phyloP scores from a whole-genome alignment of 2,888 invertebrate species.

The Sicus ferrugineus region DNA sequence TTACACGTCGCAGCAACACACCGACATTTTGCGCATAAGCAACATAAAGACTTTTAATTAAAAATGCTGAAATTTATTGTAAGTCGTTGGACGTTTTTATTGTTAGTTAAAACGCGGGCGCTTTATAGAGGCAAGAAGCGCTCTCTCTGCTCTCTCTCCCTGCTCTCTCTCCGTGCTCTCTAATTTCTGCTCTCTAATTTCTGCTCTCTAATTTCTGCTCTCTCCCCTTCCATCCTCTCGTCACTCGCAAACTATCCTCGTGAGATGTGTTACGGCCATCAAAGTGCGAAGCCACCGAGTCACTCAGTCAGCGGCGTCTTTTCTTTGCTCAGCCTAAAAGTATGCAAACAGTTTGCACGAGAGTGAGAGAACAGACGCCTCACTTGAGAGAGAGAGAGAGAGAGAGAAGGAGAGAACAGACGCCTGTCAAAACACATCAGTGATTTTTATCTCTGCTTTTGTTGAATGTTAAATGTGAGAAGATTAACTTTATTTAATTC shows the following conservation, averaged over 20 bases:
- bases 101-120: neutral
- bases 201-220: neutral
- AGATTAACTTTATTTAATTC: no score
- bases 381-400: neutral
- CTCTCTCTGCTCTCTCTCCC: neutral
- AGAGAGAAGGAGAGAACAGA: neutral
- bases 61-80: constrained; percentile 20
- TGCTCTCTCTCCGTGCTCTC: neutral
- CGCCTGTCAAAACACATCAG: constrained; percentile 1
- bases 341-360: constrained; percentile 21
- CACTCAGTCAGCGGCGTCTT: no score
- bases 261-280: neutral
- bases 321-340: constrained; percentile 26
- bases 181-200: neutral
- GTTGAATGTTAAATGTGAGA: neutral
- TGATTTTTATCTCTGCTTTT: neutral
- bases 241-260: neutral
- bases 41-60: constrained; percentile 1
- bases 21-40: neutral
- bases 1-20: no score
- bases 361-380: neutral
- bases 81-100: constrained; percentile 16
- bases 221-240: no score
- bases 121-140: neutral
- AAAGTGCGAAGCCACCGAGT: no score